A percentile compares a stretch with the other conserved stretches of the same genome.
These are phyloP conservation scores for Chromis chromis DNA, from an alignment of 2,797 vertebrate genomes.

Conservation along the genomic window DNA sequence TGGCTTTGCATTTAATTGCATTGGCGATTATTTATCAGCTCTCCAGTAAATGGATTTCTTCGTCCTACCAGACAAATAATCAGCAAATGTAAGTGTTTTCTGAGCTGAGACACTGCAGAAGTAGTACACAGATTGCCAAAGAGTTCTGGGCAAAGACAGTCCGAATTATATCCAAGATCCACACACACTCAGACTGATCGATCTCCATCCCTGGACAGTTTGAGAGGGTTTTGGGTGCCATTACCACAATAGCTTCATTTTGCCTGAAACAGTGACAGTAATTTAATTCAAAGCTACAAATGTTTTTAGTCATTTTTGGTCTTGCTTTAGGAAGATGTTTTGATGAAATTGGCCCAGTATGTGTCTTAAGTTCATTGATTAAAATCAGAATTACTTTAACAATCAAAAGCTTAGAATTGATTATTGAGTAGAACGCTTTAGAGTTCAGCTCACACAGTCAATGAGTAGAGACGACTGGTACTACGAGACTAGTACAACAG, in stretches of 20 bases:
- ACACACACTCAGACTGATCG: background rate
- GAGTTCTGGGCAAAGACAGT: background rate
- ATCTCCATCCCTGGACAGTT: background rate
- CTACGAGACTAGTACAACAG: too few relatives aligned
- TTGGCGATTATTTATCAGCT: slow-evolving; percentile 18
- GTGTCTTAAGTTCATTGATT: background rate
- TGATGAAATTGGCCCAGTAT: background rate
- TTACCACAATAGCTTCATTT: background rate
- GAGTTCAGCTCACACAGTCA: too few relatives aligned
- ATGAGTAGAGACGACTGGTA: too few relatives aligned
- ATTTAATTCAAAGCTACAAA: background rate
- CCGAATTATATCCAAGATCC: too few relatives aligned
- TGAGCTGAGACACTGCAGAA: slow-evolving; percentile 1
- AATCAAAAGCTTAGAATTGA: too few relatives aligned
- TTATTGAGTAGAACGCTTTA: too few relatives aligned
- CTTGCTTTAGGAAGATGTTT: too few relatives aligned
- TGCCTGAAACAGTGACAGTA: background rate
- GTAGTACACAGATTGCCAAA: background rate
- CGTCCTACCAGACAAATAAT: slow-evolving; percentile 14
- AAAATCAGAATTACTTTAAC: too few relatives aligned
- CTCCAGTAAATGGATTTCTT: background rate
- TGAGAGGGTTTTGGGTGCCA: background rate
- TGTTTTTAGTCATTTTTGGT: background rate
- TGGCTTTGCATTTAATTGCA: slow-evolving; percentile 8
- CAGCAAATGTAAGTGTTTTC: background rate